Evolutionary conservation across 2,113 vertebrate species (phyloP).

Genomic region (Tachycineta bicolor): DNA sequence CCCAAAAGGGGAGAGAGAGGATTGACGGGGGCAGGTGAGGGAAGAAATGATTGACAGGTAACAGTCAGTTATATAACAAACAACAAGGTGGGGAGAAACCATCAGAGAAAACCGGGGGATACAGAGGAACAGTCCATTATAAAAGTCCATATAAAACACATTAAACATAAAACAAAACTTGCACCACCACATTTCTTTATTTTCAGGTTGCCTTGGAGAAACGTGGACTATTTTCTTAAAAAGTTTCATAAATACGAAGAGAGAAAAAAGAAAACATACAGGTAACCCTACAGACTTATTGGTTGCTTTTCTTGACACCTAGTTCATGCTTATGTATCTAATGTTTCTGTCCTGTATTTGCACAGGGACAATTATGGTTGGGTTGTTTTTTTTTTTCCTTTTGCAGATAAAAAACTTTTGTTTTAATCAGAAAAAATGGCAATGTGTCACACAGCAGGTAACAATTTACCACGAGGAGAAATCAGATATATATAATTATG

Average conservation of each 20-base stretch:
- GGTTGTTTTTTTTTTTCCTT: not conserved
- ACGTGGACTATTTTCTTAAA: not conserved
- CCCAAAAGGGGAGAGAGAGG: no score
- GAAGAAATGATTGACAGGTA: no score
- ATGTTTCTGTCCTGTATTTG: not conserved
- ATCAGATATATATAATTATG: not conserved
- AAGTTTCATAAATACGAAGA: not conserved
- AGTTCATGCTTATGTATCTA: not conserved
- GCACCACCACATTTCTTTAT: no score
- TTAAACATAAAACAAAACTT: no score
- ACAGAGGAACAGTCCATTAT: no score
- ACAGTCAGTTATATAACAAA: no score
- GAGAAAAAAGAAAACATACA: not conserved
- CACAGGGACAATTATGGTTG: not conserved
- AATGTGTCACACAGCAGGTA: constrained; percentile 1
- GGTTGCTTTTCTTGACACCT: not conserved
- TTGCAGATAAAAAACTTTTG: not conserved
- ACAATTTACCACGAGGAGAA: not conserved
- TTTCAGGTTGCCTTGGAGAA: not conserved
- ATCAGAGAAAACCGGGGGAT: no score
- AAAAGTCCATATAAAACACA: no score
- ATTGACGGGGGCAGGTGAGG: no score
- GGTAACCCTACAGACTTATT: not conserved
- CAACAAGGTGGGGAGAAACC: no score
- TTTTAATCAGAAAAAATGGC: not conserved